Conservation (phyloP, 2,797 vertebrate species). For the Myioborus melanocephalus region DNA sequence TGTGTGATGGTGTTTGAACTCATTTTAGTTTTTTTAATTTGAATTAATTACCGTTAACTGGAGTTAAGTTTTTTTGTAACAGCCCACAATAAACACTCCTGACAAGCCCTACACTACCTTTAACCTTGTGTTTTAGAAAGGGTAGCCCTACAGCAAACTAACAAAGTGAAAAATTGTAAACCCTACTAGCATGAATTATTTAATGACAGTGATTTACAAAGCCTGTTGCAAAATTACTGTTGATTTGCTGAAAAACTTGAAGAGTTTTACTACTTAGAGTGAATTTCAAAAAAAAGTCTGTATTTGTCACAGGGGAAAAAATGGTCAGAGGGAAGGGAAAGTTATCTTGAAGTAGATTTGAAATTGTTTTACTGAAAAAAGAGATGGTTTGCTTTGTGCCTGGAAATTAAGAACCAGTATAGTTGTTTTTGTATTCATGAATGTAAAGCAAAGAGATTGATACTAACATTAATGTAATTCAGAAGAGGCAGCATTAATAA, state of each 20-base stretch:
- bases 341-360: background rate
- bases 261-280: background rate
- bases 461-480: background rate
- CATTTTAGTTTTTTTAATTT: background rate
- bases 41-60: background rate
- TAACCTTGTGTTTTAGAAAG: background rate
- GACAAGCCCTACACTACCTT: background rate
- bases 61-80: background rate
- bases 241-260: background rate
- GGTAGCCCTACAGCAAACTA: background rate
- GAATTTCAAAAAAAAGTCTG: background rate
- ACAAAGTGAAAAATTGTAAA: background rate
- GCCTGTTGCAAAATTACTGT: background rate
- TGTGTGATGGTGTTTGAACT: background rate
- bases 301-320: background rate
- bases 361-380: background rate
- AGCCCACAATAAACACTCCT: background rate
- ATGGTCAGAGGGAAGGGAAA: background rate
- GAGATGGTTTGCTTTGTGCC: background rate
- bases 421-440: background rate
- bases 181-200: background rate
- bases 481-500: background rate
- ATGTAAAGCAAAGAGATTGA: background rate
- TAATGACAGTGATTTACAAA: background rate
- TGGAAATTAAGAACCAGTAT: background rate